These are phyloP conservation scores for Isurus oxyrinchus DNA, from an alignment of 2,113 vertebrate species.

Conservation along the genomic window DNA sequence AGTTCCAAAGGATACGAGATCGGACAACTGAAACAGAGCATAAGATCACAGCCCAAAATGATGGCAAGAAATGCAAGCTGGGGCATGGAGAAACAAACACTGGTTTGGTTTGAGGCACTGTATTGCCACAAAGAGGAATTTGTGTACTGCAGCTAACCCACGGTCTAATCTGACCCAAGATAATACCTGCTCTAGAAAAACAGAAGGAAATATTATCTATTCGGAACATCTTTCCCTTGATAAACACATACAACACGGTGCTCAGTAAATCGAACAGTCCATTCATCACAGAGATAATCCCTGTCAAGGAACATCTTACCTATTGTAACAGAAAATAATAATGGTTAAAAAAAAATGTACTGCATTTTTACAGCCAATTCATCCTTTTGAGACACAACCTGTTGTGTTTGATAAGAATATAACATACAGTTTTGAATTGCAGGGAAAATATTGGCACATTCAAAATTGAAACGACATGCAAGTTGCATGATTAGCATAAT, in stretches of 20 bases:
- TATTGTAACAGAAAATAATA: neutral
- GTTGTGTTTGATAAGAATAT: neutral
- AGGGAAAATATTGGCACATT: neutral
- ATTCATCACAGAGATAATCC: neutral
- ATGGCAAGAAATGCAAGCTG: neutral
- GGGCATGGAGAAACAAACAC: neutral
- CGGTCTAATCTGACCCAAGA: neutral
- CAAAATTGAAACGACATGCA: neutral
- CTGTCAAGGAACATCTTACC: neutral
- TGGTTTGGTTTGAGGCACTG: neutral
- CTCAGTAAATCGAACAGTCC: slow-evolving; percentile 15
- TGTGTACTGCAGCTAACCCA: neutral
- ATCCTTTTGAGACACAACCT: neutral
- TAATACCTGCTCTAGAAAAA: neutral
- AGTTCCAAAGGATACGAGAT: neutral
- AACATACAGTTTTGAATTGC: neutral
- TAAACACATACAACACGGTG: neutral
- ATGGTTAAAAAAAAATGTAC: neutral
- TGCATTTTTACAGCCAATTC: neutral
- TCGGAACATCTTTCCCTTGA: neutral
- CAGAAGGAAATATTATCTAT: neutral
- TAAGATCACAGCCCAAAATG: neutral
- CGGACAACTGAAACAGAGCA: neutral
- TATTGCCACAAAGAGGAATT: neutral
- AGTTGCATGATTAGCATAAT: neutral